Evolutionary conservation across 2,113 vertebrate species (phyloP), one percentile per base, ranked within the genome.

Genomic region (Salvelinus namaycush): DNA sequence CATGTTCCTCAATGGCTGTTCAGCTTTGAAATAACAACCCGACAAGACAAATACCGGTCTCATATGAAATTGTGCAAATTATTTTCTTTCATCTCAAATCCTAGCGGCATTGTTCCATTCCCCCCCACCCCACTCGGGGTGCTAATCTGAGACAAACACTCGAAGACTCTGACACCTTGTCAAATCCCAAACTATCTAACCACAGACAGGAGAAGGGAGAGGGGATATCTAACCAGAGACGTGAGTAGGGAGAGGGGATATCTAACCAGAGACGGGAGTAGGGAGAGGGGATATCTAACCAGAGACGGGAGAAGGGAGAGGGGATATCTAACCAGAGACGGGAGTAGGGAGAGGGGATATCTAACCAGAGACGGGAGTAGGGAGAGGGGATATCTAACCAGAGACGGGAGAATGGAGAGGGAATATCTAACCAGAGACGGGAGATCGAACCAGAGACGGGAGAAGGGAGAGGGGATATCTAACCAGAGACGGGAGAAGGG

Each of bases 141-240:
- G 72, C 85, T 92, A 87, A 93, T 91, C 88, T 90, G 87, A 78
- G 84, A 88, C 68, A 62, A 90, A 89, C 87, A 86, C 84, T 76
- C 59, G 73, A 70, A 39, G 74, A 85, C 78, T 83, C 72, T 72
- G 85, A 90, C 88, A 87, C 76, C 72, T 70, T 89, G 85, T 90
- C 86, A 89, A 67, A 80, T 74, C 73, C 84, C 5, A 51, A 84
- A 73, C 59, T 76, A 90, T 39, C 8, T 44, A 44, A 44, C 39
- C 39, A 44, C 1, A 44, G 39, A 11, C 39, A 2, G 39, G 39
- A 44, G 62, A 11, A 8, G 9, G 39, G 39, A 44, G 8, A 31
- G 29, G 31, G 31, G 31, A 8, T 1, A 39, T 39, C 34, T 39
- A 7, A 39, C 34, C 34, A 39, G 34, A 39, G 34, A 8, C 34